Evolutionary conservation across 2,888 invertebrate genomes (phyloP).

Genomic region (Luffia ferchaultella): DNA sequence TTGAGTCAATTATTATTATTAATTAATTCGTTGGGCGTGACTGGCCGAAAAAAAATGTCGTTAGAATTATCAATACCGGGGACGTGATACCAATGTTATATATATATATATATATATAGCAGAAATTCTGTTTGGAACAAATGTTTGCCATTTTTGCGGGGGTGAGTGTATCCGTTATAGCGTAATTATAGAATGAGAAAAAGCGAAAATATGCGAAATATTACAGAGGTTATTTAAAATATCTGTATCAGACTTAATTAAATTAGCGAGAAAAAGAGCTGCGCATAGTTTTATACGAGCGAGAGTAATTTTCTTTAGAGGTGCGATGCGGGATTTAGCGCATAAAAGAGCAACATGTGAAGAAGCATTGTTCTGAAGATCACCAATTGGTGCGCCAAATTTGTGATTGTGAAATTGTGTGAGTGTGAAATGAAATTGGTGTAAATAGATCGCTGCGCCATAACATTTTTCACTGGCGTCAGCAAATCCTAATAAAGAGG

Average conservation of each 20-base stretch:
- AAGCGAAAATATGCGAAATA: conserved; percentile 7
- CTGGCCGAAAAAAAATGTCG: conserved; percentile 9
- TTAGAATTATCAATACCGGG: conserved; percentile 8
- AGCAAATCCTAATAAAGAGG: background rate
- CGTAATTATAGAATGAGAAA: conserved; percentile 12
- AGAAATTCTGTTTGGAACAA: conserved; percentile 12
- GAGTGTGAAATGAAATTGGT: too few species aligned
- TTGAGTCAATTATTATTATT: too few species aligned
- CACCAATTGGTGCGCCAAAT: too few species aligned
- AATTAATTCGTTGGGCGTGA: conserved; percentile 5
- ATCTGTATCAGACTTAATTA: background rate
- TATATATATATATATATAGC: conserved; percentile 4
- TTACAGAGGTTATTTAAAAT: too few species aligned
- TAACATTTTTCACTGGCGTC: conserved; percentile 6
- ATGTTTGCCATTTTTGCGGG: conserved; percentile 9
- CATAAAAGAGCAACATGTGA: background rate
- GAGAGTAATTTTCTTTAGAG: conserved; percentile 5
- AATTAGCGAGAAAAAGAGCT: conserved; percentile 3
- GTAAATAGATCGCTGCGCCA: conserved; percentile 3
- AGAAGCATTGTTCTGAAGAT: background rate
- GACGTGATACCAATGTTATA: conserved; percentile 9
- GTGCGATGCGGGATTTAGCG: conserved; percentile 1
- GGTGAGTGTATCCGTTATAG: conserved; percentile 12
- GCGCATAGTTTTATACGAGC: conserved; percentile 8
- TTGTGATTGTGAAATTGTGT: too few species aligned